Evolutionary conservation across 2,888 invertebrate species (phyloP), one percentile per base, ranked within the genome.

Genomic region (Drosophila leonis): DNA sequence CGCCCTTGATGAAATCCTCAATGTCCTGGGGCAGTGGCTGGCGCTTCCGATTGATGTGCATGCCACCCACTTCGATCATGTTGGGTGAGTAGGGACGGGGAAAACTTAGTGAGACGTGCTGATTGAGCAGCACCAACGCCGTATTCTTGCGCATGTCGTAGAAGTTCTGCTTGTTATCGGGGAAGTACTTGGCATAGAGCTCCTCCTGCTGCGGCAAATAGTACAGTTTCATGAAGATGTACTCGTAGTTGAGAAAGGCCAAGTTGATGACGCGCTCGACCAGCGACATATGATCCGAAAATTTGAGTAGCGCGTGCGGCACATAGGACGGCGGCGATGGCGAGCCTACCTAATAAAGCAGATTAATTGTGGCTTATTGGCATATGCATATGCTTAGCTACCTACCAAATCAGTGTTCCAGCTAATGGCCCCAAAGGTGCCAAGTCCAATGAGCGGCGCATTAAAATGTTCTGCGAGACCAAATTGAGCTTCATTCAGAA

Each of bases 41-140:
- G 2, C 80, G 75, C 20, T 90, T 73, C 0, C 88, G 85, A 65
- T 92, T 91, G n/a, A 93, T 90, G 56, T 93, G 93, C 86, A 93
- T 85, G 31, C 93, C 93, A 1, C 93, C 93, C 9, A 93, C 91
- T 62, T 93, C 93, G 39, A 93, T 90, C 87, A 93, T 92, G 72
- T 93, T 93, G 20, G 93, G 92, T 4, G 92, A 75, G 68, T 92
- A 92, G 3, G 93, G 93, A 1, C 92, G 88, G 0, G 93, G 90
- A 55, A 80, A 91, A 29, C 90, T 88, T 8, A 93, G 74, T 0
- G 92, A 91, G 18, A 92, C 91, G 62, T 93, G 93, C 18, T 85
- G 90, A 67, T 93, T 93, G 0, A 93, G 61, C 2, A 93, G 71
- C 10, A 92, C 88, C 29, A 92, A 51, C 0, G 93, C 91, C 1